Base-by-base conservation (phyloP, 1,140 invertebrate genomes). In the Drosophila chauvacae region DNA sequence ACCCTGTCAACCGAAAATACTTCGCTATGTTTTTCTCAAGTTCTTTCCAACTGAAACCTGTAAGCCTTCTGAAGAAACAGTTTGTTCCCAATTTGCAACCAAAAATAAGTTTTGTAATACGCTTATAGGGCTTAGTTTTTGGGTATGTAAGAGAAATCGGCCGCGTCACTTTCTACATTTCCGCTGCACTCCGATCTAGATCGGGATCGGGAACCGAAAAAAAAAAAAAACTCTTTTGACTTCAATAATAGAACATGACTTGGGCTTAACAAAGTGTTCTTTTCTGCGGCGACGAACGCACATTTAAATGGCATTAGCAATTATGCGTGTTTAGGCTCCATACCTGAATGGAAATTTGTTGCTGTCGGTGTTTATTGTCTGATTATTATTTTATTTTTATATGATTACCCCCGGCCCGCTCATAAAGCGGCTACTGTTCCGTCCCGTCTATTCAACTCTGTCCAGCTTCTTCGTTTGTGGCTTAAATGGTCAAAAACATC, bases 401-500 rank as follows among this genome's bases (percentile, higher is more conserved):
- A 58, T 62, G 77, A 77, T 87, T 87, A 57, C 76, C 64, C 55
- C 62, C 60, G 18, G 10, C 28, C 39, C 26, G 39, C 16, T 30
- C 4, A 7, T 18, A 39, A 37, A 23, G 7, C 18, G 33, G 79
- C 83, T 86, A 82, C 83, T 88, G 83, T 88, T 65, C 56, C 47
- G 65, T 57, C 47, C 56, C 55, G 70, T 63, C 63, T 71, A 63
- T 77, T 76, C 41, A 69, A 45, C 66, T 69, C 48, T 42, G 62
- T 30, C 35, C 35, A 28, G 41, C 59, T 65, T 58, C 66, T 59
- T 41, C 45, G 35, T 42, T 42, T 75, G 69, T 84, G 53, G 84
- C 85, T 90, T 88, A 88, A 88, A 88, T 90, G 85, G 85, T 88
- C 85, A 88, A 88, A 88, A 90, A 90, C 85, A 88, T 88, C 81